Base-by-base conservation (phyloP, 1,140 invertebrate species). In the Penaeus japonicus region DNA sequence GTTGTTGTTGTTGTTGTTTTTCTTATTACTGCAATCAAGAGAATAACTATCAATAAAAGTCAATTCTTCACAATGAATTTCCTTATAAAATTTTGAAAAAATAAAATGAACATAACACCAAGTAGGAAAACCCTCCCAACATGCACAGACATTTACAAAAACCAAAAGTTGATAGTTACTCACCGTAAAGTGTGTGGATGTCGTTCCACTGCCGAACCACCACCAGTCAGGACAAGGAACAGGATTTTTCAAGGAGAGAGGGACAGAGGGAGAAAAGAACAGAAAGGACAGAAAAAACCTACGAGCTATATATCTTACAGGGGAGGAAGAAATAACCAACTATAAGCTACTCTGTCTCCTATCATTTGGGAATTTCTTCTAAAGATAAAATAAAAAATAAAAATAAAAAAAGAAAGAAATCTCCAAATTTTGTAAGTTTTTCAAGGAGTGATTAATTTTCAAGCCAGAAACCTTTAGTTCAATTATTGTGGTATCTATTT, bases 111-210 rank as follows among this genome's bases (percentile, higher is more conserved):
- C 47, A 47, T 47, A 47, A 47, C 10, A 47, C 54, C 35, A 32
- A 32, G 24, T 75, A 82, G 59, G 84, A 90, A 89, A 89, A 86
- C 89, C 89, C 85, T 87, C 85, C 89, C 81, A 80, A 78, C 83
- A 90, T 84, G 79, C 85, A 85, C 73, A 54, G 65, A 54, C 30
- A 55, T 10, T 65, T 53, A 87, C 83, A 62, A 55, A 22, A 79
- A 73, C 87, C 75, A 83, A 57, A 87, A 32, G 57, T 65, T 32
- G 78, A 81, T 82, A 47, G 70, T 86, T 85, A 89, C 89, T 89
- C 89, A 89, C 89, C 89, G 89, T 89, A 79, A 86, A 70, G 84
- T 85, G 65, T 85, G 89, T 89, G 89, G 89, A 89, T 85, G 89
- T 27, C 81, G 84, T 84, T 89, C 89, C 89, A 89, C 89, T 85